Conservation (phyloP, 2,797 vertebrate species). For the Craterocephalus amniculus region DNA sequence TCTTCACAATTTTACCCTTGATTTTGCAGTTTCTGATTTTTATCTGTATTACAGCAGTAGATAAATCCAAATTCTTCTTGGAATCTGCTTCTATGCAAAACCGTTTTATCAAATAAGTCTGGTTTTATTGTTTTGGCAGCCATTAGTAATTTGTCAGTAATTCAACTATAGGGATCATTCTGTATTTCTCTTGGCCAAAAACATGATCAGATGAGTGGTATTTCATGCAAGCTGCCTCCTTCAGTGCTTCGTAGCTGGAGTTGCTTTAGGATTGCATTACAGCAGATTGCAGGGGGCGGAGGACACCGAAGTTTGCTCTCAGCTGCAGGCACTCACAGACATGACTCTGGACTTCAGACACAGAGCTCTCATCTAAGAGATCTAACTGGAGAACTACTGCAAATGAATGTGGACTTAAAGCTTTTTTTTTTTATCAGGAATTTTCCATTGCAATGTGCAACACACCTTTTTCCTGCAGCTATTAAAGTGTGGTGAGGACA, state of each 20-base stretch:
- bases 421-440: slow-evolving; percentile 10
- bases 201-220: slow-evolving; percentile 9
- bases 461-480: slow-evolving; percentile 8
- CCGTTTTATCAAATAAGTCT: slow-evolving; percentile 8
- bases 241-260: slow-evolving; percentile 24
- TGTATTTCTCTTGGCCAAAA: slow-evolving; percentile 19
- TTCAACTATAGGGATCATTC: background rate
- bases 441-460: slow-evolving; percentile 13
- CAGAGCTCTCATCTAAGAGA: slow-evolving; percentile 38
- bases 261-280: slow-evolving; percentile 45
- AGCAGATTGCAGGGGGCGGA: slow-evolving; percentile 56
- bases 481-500: slow-evolving; percentile 34
- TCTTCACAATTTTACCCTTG: background rate
- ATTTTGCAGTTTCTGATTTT: background rate
- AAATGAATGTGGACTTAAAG: slow-evolving; percentile 37
- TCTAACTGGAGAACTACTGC: slow-evolving; percentile 33
- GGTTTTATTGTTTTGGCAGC: slow-evolving; percentile 29
- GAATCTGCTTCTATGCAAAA: slow-evolving; percentile 22
- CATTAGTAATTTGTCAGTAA: background rate
- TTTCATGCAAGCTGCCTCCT: slow-evolving; percentile 26
- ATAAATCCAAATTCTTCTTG: background rate
- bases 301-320: slow-evolving; percentile 47
- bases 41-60: background rate
- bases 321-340: slow-evolving; percentile 39
- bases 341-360: slow-evolving; percentile 54